Conservation (phyloP, 2,113 vertebrate genomes). For the Pogonocichla stellata region DNA sequence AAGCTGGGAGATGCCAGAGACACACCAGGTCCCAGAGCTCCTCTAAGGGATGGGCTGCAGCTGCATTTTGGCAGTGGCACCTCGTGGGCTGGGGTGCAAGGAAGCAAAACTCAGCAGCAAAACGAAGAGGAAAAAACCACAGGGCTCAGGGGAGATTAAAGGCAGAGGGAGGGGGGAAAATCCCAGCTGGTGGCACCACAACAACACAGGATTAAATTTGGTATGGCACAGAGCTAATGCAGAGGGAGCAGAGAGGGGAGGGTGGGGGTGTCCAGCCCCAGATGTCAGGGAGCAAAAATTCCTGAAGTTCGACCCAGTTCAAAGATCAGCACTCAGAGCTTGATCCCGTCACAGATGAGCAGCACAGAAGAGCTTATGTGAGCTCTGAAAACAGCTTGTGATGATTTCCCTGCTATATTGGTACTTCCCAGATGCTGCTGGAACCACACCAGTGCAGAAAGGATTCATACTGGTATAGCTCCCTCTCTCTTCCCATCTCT, state of each 20-base stretch:
- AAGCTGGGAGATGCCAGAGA: not conserved
- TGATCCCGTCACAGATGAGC: not conserved
- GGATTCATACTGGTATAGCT: not conserved
- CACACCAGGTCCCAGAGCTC: not conserved
- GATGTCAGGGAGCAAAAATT: not conserved
- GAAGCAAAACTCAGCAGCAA: not conserved
- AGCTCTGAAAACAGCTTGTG: not conserved
- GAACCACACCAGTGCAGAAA: not conserved
- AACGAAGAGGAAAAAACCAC: fast-evolving
- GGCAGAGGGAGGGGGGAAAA: not conserved
- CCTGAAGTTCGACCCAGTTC: not conserved
- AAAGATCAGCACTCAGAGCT: fast-evolving
- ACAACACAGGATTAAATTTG: not conserved
- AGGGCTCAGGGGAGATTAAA: not conserved
- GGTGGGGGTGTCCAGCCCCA: not conserved
- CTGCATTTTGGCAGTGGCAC: not conserved
- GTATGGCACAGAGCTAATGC: not conserved
- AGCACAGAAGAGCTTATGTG: not conserved
- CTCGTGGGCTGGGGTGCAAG: fast-evolving
- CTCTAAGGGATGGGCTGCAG: not conserved
- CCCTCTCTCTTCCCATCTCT: not conserved
- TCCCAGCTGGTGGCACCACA: not conserved
- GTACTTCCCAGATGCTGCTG: not conserved
- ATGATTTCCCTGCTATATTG: not conserved
- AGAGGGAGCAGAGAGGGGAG: not conserved